Evolutionary conservation across 2,888 invertebrate species (phyloP), one percentile per base, ranked within the genome.

Genomic region (Tribolium freemani): DNA sequence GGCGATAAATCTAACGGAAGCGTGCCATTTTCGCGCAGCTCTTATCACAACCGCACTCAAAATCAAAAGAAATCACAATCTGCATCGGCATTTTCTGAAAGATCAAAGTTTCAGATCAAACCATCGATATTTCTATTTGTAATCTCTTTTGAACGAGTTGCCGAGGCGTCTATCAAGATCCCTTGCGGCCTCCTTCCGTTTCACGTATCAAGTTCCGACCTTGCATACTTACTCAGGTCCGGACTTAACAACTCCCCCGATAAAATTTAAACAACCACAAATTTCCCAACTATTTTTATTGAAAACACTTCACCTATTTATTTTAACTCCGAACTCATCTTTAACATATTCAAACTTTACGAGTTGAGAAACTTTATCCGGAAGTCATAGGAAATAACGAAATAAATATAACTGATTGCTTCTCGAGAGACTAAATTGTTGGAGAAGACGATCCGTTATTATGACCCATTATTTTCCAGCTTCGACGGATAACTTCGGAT

Each of bases 61-160:
- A 60, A 60, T 30, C 48, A 48, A 38, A 60, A 45, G 51, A 54
- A 67, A 64, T 53, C 64, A 58, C 68, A 68, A 68, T 50, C 68
- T 64, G 64, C 71, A 64, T 70, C 69, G 71, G 60, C 66, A 64
- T 64, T 64, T 68, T 57, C 51, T 61, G 26, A 64, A 69, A 69
- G 46, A 64, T 71, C 69, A 58, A 71, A 64, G 64, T 73, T 73
- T 73, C 68, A 64, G 72, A 75, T 76, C 74, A 76, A 73, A 70
- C 69, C 60, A 44, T 50, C 69, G 72, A 74, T 75, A 76, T 73
- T 76, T 69, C 76, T 75, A 72, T 73, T 75, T 73, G 75, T 75
- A 76, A 75, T 73, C 69, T 70, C 71, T 73, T 69, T 74, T 69
- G 76, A 76, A 74, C 72, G 63, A 71, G 72, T 60, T 69, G 69